Evolutionary conservation across 2,797 vertebrate genomes (phyloP).

Genomic region (Poecilia picta): DNA sequence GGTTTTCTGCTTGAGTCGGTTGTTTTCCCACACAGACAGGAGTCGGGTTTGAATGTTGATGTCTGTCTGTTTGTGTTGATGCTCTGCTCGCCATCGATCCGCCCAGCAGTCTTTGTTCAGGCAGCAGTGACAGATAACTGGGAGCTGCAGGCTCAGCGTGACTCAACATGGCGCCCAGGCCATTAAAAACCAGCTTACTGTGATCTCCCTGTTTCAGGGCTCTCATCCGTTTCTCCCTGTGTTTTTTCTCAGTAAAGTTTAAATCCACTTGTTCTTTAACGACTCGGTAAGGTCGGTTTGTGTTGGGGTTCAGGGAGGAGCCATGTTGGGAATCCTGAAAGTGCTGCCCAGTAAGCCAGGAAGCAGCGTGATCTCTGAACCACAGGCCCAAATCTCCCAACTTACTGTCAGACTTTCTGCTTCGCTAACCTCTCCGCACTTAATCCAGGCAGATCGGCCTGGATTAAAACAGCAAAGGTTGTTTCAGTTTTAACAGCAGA

Average conservation of each 20-base stretch:
- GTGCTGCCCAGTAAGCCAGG: slow-evolving; percentile 35
- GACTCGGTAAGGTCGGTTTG: not conserved
- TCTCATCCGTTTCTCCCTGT: not conserved
- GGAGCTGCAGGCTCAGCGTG: slow-evolving; percentile 57
- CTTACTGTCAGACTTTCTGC: slow-evolving; percentile 57
- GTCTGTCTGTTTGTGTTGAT: not conserved
- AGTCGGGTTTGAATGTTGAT: slow-evolving; percentile 16
- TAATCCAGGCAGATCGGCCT: slow-evolving; percentile 51
- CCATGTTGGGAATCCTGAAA: slow-evolving; percentile 19
- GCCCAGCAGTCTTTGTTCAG: slow-evolving; percentile 67
- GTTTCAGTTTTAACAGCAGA: slow-evolving; percentile 69
- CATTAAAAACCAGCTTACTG: slow-evolving; percentile 73
- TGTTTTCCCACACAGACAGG: not conserved
- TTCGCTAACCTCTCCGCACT: slow-evolving; percentile 37
- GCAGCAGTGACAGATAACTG: slow-evolving; percentile 64
- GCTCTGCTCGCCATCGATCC: slow-evolving; percentile 55
- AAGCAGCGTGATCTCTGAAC: slow-evolving; percentile 27
- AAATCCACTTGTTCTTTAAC: not conserved
- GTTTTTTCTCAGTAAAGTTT: not conserved
- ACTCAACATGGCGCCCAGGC: slow-evolving; percentile 52
- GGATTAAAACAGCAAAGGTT: slow-evolving; percentile 66
- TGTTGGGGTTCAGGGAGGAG: not conserved
- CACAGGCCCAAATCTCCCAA: slow-evolving; percentile 47
- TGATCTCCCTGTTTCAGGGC: slow-evolving; percentile 53
- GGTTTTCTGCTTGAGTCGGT: slow-evolving; percentile 20